Evolutionary conservation across 1,140 invertebrate species (phyloP), one percentile per base, ranked within the genome.

Genomic region (Sesamia nonagrioides): DNA sequence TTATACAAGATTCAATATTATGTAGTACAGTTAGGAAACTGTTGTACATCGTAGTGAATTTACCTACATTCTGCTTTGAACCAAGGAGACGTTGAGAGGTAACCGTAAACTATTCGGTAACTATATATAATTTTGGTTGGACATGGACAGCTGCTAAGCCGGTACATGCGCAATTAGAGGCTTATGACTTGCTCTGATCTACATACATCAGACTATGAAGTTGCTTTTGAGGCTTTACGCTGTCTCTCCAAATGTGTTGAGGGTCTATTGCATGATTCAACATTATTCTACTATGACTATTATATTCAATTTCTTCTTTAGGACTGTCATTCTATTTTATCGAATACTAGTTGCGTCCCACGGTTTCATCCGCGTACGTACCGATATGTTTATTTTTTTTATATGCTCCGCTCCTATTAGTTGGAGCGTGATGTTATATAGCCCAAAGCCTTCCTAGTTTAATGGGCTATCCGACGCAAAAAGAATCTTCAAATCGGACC

Each of bases 1-100:
- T 73, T 72, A 78, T 72, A 69, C 77, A 61, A 61, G 42, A 63
- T 78, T 78, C 18, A 72, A 72, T 72, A 78, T 78, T 69, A 69
- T 42, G 21, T 68, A 33, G 66, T n/a, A 69, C 21, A 69, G 50
- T 33, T 37, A 54, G 35, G 18, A 52, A 72, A 54, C 9, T 37
- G 21, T 72, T 72, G 27, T 56, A 54, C 35, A 37, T 54, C 50
- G 11, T 9, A n/a, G 42, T 69, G 66, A 69, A 50, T 68, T 69
- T 48, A 66, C 42, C 66, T 74, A 33, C 66, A 48, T 69, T 69
- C 50, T 33, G 66, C 66, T 69, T 48, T 27, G 18, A 27, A 11
- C n/a, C 50, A 13, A 11, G 52, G 35, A 58, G 21, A 50, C 42
- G 21, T n/a, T 42, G 35, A 63, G 56, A 40, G 11, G 61, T 66